Conservation (phyloP, 2,888 invertebrate genomes). For the Temnothorax unifasciatus region DNA sequence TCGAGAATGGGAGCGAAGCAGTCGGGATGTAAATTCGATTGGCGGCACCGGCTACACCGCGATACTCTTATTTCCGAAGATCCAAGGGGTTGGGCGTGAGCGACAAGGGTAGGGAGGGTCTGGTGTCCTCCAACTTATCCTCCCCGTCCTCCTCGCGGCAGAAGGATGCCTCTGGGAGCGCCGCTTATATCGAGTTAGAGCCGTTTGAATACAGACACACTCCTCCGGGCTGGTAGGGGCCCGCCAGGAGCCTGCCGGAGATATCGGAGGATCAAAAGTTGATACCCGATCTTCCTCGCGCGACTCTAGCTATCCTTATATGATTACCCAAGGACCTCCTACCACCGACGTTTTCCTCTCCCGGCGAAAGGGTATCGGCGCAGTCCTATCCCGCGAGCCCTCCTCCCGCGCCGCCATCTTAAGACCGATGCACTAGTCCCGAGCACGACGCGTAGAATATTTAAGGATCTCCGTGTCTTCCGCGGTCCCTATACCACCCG, state of each 20-base stretch:
- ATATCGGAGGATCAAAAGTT: slow-evolving; percentile 82
- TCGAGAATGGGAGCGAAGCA: slow-evolving; percentile 50
- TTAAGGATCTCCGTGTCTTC: slow-evolving; percentile 76
- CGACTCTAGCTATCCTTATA: slow-evolving; percentile 77
- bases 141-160: slow-evolving; percentile 60
- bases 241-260: slow-evolving; percentile 56
- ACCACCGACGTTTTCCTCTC: slow-evolving; percentile 58
- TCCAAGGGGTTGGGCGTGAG: slow-evolving; percentile 53
- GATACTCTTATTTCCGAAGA: slow-evolving; percentile 76
- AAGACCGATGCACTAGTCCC: slow-evolving; percentile 69
- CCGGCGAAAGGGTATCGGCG: slow-evolving; percentile 60
- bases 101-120: slow-evolving; percentile 55
- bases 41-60: slow-evolving; percentile 65
- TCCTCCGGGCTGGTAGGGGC: slow-evolving; percentile 49
- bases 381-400: slow-evolving; percentile 50
- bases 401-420: slow-evolving; percentile 64
- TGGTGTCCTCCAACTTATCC: slow-evolving; percentile 68
- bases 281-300: slow-evolving; percentile 74
- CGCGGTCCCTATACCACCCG: slow-evolving; percentile 37
- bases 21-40: slow-evolving; percentile 84
- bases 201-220: slow-evolving; percentile 84
- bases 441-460: slow-evolving; percentile 81
- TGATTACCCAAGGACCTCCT: slow-evolving; percentile 81
- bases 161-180: slow-evolving; percentile 81
- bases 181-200: slow-evolving; percentile 85